Evolutionary conservation across 1,140 invertebrate genomes (phyloP), one percentile per base, ranked within the genome.

Genomic region (Stegodyphus mimosarum): DNA sequence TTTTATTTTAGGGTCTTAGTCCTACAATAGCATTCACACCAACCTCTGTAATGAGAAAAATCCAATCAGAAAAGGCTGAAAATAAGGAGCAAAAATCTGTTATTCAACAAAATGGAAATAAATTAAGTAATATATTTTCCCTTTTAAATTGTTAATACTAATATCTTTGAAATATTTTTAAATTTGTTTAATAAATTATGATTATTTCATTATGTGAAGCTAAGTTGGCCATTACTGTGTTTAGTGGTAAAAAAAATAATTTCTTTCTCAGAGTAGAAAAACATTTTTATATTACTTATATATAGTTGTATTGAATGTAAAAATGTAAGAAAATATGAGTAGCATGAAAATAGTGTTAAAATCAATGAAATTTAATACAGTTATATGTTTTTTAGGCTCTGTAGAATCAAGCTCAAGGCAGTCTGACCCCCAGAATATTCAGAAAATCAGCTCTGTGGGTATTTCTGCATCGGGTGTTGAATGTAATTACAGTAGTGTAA

Each of bases 1-100:
- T 60, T 60, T 60, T 53, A 66, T 74, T 77, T 18, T 53, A 87
- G 83, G 88, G 79, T n/a, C 71, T 87, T 88, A 85, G 88, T 89
- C 63, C 88, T 87, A 87, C 89, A 9, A 88, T 88, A 75, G 87
- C 96, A 6, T 97, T 97, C 90, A 97, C 95, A 5, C 96, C 96
- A 69, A 97, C 96, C 9, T 96, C 96, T 88, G 94, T 96, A 55
- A 92, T 98, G 88, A 93, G 96, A 52, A 98, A 97, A 91, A 96
- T 97, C 96, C 96, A 96, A 64, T 95, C 95, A 33, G 96, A 97
- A 88, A 96, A 96, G 90, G 94, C 95, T 87, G 91, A 89, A 86
- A 87, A 79, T 51, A 86, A 87, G 55, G 81, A 87, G 66, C 87
- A 80, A 66, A 83, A 83, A 66, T 63, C n/a, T 60, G 72, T 53